Evolutionary conservation across 2,113 vertebrate species (phyloP), one percentile per base, ranked within the genome.

Genomic region (Sphyrna mokarran): DNA sequence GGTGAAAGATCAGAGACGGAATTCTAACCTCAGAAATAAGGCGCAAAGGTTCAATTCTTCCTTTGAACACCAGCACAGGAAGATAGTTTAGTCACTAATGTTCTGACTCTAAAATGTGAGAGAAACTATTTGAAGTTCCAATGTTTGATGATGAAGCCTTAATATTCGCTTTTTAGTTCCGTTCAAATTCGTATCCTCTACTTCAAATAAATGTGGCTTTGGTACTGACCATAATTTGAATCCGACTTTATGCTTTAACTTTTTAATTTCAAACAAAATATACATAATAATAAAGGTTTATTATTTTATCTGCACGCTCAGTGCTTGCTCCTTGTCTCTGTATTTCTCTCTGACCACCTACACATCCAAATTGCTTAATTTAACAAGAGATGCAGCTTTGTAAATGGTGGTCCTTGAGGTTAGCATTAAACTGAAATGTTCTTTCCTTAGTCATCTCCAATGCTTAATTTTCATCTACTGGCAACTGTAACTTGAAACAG

Each of bases 11-110:
- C 89, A 93, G 58, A 93, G 89, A 66, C 61, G 18, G 6, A 93
- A 93, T 93, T 93, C 61, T 93, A 93, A 93, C 89, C 58, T 68
- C 89, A 66, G 61, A 93, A 93, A 93, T 63, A 66, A 93, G 63
- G 22, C 7, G 16, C 89, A 93, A 66, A 66, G 61, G n/a, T n/a
- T 93, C 89, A 91, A 37, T 66, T 93, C n/a, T 18, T 93, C 61
- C 89, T 93, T 93, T 93, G 89, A 93, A 93, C 37, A 37, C 16
- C 89, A 68, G 66, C 58, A 37, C 66, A 61, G 61, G 16, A 93
- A 68, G 89, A 37, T 68, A 63, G 89, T 93, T 93, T 93, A 66
- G 16, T 93, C 89, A 68, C 61, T 93, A 93, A n/a, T 66, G 89
- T 93, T 93, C 18, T 93, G 89, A 37, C 4, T n/a, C 54, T 7